Base-by-base conservation (phyloP, 2,113 vertebrate genomes). In the Beaufortia kweichowensis region DNA sequence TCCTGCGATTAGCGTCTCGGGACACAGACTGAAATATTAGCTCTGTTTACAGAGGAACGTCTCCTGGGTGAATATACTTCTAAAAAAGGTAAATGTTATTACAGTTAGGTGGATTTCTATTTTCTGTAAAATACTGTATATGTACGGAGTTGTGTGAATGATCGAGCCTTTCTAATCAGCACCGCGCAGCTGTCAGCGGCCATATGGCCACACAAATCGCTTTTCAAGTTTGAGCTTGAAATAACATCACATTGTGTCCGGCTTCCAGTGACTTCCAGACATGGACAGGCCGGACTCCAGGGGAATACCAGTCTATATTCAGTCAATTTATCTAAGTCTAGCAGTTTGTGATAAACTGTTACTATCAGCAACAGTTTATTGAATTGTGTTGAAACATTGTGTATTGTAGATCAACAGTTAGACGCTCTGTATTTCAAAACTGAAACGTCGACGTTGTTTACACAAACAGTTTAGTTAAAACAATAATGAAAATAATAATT, bases 151-250 rank as follows among this genome's bases (percentile, higher is more conserved):
- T 33, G 59, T 12, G 43, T 17, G 21, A 29, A 35, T 10, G 35
- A 28, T 14, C 15, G 11, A 21, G 87, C 63, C 61, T 79, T 73
- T 78, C 55, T 55, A 62, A 55, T 41, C 41, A 71, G 59, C 62
- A 26, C 74, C 31, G n/a, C 65, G 85, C 90, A 90, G 88, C 88
- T 90, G 90, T 87, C 81, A 87, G 83, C 83, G 82, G 84, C 72
- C 87, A 79, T 68, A 75, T 61, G 76, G 70, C 23, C 41, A 53
- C 73, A 66, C 70, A 69, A 78, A 78, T 82, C 39, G 65, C 74
- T 21, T 61, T 73, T 73, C 46, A 72, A 69, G 63, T 78, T 78
- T 53, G 48, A 68, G 83, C 87, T 86, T 81, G 85, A 90, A 90
- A 89, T 87, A 91, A 88, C 85, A 67, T 28, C 62, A 75, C 75